These are phyloP conservation scores for Cheilinus undulatus DNA, from an alignment of 2,113 vertebrate species.

Conservation along the genomic window DNA sequence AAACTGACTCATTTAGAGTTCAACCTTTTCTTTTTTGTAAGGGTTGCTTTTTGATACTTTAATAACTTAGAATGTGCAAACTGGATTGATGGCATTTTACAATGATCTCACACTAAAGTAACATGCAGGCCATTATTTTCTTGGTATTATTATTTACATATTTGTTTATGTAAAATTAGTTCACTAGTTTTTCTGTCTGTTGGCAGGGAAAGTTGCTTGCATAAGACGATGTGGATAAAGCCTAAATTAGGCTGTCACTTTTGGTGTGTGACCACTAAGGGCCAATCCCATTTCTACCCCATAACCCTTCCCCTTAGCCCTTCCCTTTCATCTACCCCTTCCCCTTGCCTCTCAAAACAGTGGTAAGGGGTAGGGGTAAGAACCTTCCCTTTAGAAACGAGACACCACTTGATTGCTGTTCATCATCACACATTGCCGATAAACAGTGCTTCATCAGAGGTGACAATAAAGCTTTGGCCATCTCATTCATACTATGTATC, in stretches of 20 bases:
- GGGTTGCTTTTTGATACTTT: slow-evolving; percentile 81
- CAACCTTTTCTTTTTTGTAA: slow-evolving; percentile 79
- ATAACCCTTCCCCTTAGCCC: no score
- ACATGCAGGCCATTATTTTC: slow-evolving; percentile 64
- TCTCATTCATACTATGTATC: no score
- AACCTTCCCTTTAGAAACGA: no score
- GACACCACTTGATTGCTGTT: no score
- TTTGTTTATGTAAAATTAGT: slow-evolving; percentile 65
- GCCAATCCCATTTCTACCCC: no score
- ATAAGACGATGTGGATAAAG: slow-evolving; percentile 72
- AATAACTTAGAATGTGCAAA: slow-evolving; percentile 75
- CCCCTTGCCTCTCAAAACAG: no score
- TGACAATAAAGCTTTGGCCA: no score
- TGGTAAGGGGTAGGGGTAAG: no score
- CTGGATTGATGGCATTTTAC: slow-evolving; percentile 73
- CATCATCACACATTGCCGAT: no score
- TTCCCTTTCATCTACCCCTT: no score
- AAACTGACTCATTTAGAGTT: slow-evolving; percentile 74
- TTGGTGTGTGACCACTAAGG: slow-evolving; percentile 66
- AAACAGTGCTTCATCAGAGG: no score
- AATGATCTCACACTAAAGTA: slow-evolving; percentile 60
- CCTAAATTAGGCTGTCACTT: slow-evolving; percentile 81
- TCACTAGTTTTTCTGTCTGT: slow-evolving; percentile 78
- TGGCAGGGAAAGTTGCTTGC: slow-evolving; percentile 77
- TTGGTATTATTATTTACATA: slow-evolving; percentile 68